Evolutionary conservation across 2,888 invertebrate genomes (phyloP).

Genomic region (Trachelus stipa): DNA sequence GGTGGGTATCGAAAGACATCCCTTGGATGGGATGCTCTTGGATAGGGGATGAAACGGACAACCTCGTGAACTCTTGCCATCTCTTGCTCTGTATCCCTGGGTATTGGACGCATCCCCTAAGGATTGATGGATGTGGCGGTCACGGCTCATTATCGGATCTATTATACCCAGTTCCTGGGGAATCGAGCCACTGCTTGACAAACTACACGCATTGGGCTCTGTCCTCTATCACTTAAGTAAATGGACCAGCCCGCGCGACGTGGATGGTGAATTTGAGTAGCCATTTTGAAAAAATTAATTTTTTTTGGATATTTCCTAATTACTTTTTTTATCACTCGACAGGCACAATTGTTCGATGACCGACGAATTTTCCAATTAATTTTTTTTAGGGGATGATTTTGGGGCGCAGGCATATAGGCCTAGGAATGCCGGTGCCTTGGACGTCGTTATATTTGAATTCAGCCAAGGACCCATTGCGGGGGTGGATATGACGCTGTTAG

Average conservation of each 20-base stretch:
- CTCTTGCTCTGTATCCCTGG: neutral
- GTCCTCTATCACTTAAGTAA: slow-evolving; percentile 28
- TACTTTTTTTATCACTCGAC: neutral
- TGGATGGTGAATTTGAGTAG: neutral
- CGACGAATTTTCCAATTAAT: neutral
- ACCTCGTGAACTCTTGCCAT: neutral
- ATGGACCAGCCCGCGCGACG: neutral
- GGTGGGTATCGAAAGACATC: neutral
- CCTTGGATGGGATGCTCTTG: neutral
- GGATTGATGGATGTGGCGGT: slow-evolving; percentile 56
- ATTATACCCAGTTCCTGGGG: slow-evolving; percentile 51
- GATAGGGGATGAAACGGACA: neutral
- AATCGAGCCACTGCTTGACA: slow-evolving; percentile 36
- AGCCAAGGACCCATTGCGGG: neutral
- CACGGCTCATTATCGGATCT: slow-evolving; percentile 52
- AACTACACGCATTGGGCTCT: slow-evolving; percentile 37
- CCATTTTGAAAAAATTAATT: neutral
- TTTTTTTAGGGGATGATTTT: neutral
- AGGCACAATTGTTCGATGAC: accelerated
- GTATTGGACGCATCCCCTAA: neutral
- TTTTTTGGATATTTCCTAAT: accelerated
- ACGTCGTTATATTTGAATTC: neutral
- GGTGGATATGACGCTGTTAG: neutral
- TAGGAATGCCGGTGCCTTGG: neutral
- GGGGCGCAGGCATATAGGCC: neutral